Evolutionary conservation across 2,113 vertebrate genomes (phyloP).

Genomic region (Isurus oxyrinchus): DNA sequence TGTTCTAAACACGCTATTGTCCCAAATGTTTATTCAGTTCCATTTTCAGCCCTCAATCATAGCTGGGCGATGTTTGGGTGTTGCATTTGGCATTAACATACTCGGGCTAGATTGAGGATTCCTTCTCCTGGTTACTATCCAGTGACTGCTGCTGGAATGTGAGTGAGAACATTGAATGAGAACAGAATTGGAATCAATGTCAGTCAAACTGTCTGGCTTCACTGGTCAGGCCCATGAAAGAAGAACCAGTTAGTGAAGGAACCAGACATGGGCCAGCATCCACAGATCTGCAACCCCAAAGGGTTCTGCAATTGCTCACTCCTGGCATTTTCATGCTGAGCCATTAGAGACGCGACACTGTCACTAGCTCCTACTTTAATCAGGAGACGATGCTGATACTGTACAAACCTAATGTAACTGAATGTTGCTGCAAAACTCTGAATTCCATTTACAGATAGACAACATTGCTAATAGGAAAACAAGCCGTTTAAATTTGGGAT

Average conservation of each 20-base stretch:
- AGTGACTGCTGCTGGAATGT: background rate
- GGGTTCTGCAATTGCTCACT: background rate
- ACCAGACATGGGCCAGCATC: background rate
- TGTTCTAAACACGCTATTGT: background rate
- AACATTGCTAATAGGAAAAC: background rate
- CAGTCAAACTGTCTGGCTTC: background rate
- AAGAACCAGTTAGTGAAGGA: background rate
- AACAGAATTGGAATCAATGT: background rate
- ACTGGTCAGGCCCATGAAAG: background rate
- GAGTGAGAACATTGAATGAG: background rate
- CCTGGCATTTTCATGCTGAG: background rate
- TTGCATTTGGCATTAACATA: background rate
- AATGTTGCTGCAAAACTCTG: background rate
- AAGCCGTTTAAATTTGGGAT: background rate
- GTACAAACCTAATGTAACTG: background rate
- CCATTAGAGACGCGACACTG: background rate
- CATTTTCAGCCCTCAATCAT: background rate
- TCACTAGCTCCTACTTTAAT: background rate
- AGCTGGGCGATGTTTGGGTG: background rate
- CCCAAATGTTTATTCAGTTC: background rate
- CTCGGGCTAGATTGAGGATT: background rate
- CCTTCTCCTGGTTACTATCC: background rate
- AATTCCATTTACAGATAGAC: background rate
- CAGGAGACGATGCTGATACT: background rate
- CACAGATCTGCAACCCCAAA: background rate